phyloP scores from a whole-genome alignment of 1,140 invertebrate species.

The Drosophila biarmipes region DNA sequence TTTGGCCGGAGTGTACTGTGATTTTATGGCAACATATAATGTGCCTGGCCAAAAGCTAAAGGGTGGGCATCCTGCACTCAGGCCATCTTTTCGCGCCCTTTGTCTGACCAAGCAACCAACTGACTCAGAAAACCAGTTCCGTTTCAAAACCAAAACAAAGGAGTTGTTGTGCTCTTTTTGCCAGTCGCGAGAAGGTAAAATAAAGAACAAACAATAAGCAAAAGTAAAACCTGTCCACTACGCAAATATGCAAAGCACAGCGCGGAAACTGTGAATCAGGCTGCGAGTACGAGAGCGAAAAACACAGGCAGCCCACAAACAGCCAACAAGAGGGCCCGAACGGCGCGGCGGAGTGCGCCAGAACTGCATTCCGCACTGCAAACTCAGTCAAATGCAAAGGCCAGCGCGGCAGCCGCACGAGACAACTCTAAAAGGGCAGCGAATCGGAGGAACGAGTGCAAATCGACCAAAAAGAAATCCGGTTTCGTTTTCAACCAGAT shows the following conservation, averaged over 20 bases:
- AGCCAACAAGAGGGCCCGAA: constrained; percentile 21
- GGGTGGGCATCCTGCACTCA: neutral
- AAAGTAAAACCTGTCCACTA: constrained; percentile 46
- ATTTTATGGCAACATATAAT: too few species aligned
- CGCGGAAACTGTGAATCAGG: constrained; percentile 66
- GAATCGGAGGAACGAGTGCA: constrained; percentile 19
- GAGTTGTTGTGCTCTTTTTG: constrained; percentile 32
- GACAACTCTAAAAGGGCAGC: constrained; percentile 45
- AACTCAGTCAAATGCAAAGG: constrained; percentile 72
- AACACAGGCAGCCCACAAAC: constrained; percentile 30
- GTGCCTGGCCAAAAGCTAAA: neutral
- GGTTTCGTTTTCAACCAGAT: constrained; percentile 79
- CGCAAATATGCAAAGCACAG: constrained; percentile 57
- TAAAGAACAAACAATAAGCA: constrained; percentile 24
- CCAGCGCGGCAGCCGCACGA: constrained; percentile 38
- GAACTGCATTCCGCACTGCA: constrained; percentile 76
- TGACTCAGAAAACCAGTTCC: constrained; percentile 61
- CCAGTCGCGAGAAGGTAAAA: neutral
- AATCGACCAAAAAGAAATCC: constrained; percentile 70
- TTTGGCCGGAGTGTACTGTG: too few species aligned
- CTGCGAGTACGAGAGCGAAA: constrained; percentile 17
- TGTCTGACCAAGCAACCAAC: constrained; percentile 29
- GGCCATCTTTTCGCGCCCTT: neutral
- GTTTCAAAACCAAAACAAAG: constrained; percentile 71
- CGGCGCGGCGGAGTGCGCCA: constrained; percentile 50